Base-by-base conservation (phyloP, 1,140 invertebrate genomes). In the Panagrolaimus sp. region DNA sequence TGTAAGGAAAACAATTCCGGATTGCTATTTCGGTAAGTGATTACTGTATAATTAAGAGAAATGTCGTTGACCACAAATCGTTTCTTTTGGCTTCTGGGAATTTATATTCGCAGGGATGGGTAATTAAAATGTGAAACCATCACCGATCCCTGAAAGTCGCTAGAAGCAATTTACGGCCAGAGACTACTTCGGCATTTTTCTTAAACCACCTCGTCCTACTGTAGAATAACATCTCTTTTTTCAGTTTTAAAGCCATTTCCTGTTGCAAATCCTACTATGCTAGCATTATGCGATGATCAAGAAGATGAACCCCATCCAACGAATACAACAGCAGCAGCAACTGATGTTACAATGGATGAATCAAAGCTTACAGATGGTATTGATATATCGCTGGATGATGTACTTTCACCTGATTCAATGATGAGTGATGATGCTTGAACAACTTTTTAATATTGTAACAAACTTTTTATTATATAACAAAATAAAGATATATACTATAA, bases 181-280 rank as follows among this genome's bases (percentile, higher is more conserved):
- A n/a, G n/a, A n/a, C n/a, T n/a, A n/a, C n/a, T n/a, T n/a, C n/a
- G n/a, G n/a, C n/a, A n/a, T n/a, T n/a, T n/a, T n/a, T n/a, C n/a
- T n/a, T n/a, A n/a, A n/a, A n/a, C n/a, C n/a, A n/a, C n/a, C n/a
- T n/a, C n/a, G n/a, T n/a, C n/a, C n/a, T n/a, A n/a, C n/a, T n/a
- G n/a, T n/a, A n/a, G n/a, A n/a, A n/a, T 38, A 38, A 38, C 31
- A 38, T 38, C 31, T 38, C n/a, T 38, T 38, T 38, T 57, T 57
- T 1, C 51, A 57, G 51, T 57, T 57, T 57, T 57, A 16, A 57
- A 57, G 27, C 51, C 51, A n/a, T 57, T 57, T 8, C 51, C 20
- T 27, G 51, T 57, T 20, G 51, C 51, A 20, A 27, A 57, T 16
- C 51, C 51, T 11, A 57, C 51, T 11, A 9, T 25, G 11, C 20